phyloP scores from a whole-genome alignment of 2,113 vertebrate species.

The Hypomesus transpacificus region DNA sequence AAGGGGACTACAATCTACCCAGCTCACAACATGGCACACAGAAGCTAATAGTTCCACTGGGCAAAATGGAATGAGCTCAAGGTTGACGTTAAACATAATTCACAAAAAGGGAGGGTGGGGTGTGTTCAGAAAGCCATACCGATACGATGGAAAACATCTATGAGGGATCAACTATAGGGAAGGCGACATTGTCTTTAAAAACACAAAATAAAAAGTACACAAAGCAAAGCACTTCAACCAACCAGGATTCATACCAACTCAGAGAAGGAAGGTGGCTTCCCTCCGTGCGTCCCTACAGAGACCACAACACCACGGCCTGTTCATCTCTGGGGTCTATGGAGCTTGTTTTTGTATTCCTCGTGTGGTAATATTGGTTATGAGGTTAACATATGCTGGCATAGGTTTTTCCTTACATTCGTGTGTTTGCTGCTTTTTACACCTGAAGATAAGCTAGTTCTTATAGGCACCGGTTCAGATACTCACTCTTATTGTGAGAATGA shows the following conservation, averaged over 20 bases:
- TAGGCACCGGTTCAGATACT: slow-evolving; percentile 56
- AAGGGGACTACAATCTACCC: slow-evolving; percentile 31
- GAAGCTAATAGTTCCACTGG: slow-evolving; percentile 67
- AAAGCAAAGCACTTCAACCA: slow-evolving; percentile 69
- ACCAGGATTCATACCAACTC: slow-evolving; percentile 65
- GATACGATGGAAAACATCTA: slow-evolving; percentile 55
- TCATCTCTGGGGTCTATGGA: slow-evolving; percentile 33
- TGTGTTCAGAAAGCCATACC: slow-evolving; percentile 41
- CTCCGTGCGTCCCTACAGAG: slow-evolving; percentile 22
- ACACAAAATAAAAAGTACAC: slow-evolving; percentile 60
- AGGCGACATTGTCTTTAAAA: slow-evolving; percentile 41
- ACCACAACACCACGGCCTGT: neutral
- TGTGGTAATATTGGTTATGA: neutral
- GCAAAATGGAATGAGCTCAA: slow-evolving; percentile 57
- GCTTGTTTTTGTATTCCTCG: neutral
- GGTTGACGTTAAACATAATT: slow-evolving; percentile 52
- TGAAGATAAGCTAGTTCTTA: slow-evolving; percentile 37
- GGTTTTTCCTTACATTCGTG: slow-evolving; percentile 59
- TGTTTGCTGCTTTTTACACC: slow-evolving; percentile 51
- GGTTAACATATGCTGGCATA: slow-evolving; percentile 50
- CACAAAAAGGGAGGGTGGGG: slow-evolving; percentile 56
- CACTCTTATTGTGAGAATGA: slow-evolving; percentile 8
- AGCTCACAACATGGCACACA: slow-evolving; percentile 58
- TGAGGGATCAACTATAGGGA: slow-evolving; percentile 32
- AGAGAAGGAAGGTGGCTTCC: slow-evolving; percentile 77